These are phyloP conservation scores for Thaumatotibia leucotreta DNA, from an alignment of 1,140 invertebrate genomes.

Conservation along the genomic window DNA sequence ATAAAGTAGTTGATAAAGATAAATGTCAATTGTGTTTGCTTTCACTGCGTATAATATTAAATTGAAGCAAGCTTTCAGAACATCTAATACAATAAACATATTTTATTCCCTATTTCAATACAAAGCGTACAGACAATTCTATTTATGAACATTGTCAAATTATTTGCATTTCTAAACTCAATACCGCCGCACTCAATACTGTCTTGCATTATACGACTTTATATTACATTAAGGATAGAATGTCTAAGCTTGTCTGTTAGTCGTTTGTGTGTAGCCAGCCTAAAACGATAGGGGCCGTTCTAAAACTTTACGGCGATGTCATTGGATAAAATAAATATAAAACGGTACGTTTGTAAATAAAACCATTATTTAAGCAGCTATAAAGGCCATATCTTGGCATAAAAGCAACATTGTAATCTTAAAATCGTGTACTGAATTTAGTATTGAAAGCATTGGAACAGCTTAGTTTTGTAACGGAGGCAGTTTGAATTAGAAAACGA, in stretches of 20 bases:
- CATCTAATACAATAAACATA: neutral
- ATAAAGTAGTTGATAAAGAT: too few relatives aligned
- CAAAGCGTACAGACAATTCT: neutral
- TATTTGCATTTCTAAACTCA: neutral
- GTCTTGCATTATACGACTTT: neutral
- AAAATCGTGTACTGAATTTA: slow-evolving; percentile 3
- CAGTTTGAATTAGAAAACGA: neutral
- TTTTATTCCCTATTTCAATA: neutral
- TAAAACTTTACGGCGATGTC: slow-evolving; percentile 14
- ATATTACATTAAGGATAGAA: too few relatives aligned
- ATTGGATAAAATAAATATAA: slow-evolving; percentile 16
- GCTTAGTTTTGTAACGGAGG: neutral
- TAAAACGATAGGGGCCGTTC: neutral
- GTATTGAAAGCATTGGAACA: neutral
- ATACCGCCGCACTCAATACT: neutral
- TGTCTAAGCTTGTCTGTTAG: too few relatives aligned
- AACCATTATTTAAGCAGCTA: slow-evolving; percentile 21
- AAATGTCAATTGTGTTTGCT: too few relatives aligned
- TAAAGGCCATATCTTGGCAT: slow-evolving; percentile 13
- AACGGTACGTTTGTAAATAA: slow-evolving; percentile 18
- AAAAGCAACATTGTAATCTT: neutral
- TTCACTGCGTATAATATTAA: too few relatives aligned
- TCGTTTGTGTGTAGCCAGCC: neutral
- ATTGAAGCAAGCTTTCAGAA: too few relatives aligned
- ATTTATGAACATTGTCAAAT: neutral